Base-by-base conservation (phyloP, 2,113 vertebrate species). In the Nematolebias whitei region DNA sequence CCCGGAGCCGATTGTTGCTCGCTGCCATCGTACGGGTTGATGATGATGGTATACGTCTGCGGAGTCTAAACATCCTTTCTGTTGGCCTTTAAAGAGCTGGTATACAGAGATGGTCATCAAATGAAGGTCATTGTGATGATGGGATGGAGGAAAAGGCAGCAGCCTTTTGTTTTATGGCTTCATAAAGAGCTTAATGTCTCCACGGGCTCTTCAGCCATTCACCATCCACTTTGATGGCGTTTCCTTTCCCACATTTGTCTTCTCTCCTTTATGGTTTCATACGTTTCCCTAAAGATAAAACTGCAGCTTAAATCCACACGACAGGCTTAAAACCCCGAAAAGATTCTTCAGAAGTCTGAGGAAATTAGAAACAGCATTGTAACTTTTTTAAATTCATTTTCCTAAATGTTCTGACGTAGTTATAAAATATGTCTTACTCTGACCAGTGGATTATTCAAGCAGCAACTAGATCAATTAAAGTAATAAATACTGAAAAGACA, bases 41-140 rank as follows among this genome's bases (percentile, higher is more conserved):
- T 80, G 82, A 79, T 82, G 79, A 63, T 76, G 68, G 88, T 88
- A 87, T 86, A 79, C 48, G 76, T 74, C 66, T 53, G 70, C 20
- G 79, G 79, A 89, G 78, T 85, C 80, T 87, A 89, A 88, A 89
- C 86, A 91, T 83, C 84, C 71, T 89, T 90, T 91, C 89, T 80
- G 45, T 23, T 32, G 71, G 72, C 74, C 75, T 88, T 80, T 89
- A 87, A 87, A 85, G 55, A 68, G 63, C 76, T 68, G 24, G 35
- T 70, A 82, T 88, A 67, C 80, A 83, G 82, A 57, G 68, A 76
- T 26, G 70, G 77, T 79, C 86, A 86, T 90, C 80, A 87, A 88
- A 84, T 56, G 74, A 90, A 92, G 89, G 88, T 91, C 90, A 88
- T 63, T 70, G 76, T 43, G 70, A 76, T 65, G 80, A 84, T 40